phyloP scores from a whole-genome alignment of 2,888 invertebrate species.

The Brachyptera putata region DNA sequence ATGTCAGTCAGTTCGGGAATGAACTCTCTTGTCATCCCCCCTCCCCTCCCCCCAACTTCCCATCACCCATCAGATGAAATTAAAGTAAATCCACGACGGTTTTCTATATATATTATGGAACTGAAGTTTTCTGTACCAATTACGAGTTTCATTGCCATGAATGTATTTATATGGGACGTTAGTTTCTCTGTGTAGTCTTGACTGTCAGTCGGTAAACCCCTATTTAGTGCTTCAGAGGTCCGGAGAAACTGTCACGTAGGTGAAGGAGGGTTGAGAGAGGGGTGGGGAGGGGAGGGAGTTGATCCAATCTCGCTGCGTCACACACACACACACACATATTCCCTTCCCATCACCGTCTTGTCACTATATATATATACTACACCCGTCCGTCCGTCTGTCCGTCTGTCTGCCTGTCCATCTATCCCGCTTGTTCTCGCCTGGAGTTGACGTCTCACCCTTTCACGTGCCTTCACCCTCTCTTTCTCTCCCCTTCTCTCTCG shows the following conservation, averaged over 20 bases:
- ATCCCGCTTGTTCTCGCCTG: constrained; percentile 43
- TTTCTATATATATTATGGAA: neutral
- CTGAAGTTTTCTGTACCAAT: constrained; percentile 16
- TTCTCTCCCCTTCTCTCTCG: constrained; percentile 16
- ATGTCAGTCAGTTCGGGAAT: constrained; percentile 20
- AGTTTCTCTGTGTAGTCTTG: constrained; percentile 19
- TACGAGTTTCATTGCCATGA: constrained; percentile 21
- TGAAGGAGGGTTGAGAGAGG: constrained; percentile 3
- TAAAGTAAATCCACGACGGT: constrained; percentile 16
- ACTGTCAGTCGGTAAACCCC: constrained; percentile 21
- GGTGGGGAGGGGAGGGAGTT: constrained; percentile 15
- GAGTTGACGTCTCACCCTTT: constrained; percentile 43
- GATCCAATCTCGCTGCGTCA: constrained; percentile 25
- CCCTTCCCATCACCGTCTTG: constrained; percentile 35
- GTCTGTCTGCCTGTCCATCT: too few species aligned
- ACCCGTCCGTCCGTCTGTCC: too few species aligned
- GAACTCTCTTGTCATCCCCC: constrained; percentile 37
- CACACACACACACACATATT: constrained; percentile 32
- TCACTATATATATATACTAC: too few species aligned
- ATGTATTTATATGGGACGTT: constrained; percentile 22
- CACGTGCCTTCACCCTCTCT: constrained; percentile 13
- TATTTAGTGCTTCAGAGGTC: constrained; percentile 21
- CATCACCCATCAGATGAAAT: constrained; percentile 31
- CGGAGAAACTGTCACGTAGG: constrained; percentile 26
- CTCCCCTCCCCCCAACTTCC: constrained; percentile 42